Percentiles rank a stretch among this genome's conserved stretches.
These are phyloP conservation scores for Phrynocephalus vlangalii DNA, from an alignment of 2,797 vertebrate genomes.

Conservation along the genomic window DNA sequence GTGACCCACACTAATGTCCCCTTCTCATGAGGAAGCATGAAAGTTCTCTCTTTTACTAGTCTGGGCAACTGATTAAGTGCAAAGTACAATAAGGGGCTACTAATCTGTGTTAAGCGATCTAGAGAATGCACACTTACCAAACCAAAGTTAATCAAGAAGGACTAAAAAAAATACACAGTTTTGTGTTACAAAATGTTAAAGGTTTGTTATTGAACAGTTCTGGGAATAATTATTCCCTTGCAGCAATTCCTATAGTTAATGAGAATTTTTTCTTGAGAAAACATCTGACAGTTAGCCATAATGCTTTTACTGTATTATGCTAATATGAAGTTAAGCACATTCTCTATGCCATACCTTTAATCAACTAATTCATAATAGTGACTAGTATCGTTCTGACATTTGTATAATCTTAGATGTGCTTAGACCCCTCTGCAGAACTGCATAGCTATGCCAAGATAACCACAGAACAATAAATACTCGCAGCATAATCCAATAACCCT, in stretches of 20 bases:
- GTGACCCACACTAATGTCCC: background rate
- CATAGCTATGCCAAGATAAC: conserved; percentile 55
- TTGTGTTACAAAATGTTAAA: conserved; percentile 28
- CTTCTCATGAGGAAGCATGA: no score
- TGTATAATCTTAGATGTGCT: conserved; percentile 43
- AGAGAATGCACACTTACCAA: background rate
- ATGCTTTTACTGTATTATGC: conserved; percentile 12
- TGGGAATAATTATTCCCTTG: conserved; percentile 10
- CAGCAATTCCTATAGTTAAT: background rate
- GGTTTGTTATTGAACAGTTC: conserved; percentile 2
- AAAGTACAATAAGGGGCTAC: background rate
- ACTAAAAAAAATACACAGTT: background rate
- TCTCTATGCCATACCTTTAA: conserved; percentile 21
- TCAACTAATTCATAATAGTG: conserved; percentile 15
- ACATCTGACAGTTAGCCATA: conserved; percentile 14
- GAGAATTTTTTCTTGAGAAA: conserved; percentile 25
- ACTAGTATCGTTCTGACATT: conserved; percentile 9
- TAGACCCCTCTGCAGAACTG: conserved; percentile 51
- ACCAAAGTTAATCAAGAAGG: background rate
- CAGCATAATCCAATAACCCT: conserved; percentile 31
- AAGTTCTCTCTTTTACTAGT: background rate
- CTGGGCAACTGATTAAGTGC: background rate
- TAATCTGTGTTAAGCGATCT: background rate
- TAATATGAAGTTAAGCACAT: conserved; percentile 6
- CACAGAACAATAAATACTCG: conserved; percentile 56